Evolutionary conservation across 2,888 invertebrate genomes (phyloP).

Genomic region (Bombylius discolor): DNA sequence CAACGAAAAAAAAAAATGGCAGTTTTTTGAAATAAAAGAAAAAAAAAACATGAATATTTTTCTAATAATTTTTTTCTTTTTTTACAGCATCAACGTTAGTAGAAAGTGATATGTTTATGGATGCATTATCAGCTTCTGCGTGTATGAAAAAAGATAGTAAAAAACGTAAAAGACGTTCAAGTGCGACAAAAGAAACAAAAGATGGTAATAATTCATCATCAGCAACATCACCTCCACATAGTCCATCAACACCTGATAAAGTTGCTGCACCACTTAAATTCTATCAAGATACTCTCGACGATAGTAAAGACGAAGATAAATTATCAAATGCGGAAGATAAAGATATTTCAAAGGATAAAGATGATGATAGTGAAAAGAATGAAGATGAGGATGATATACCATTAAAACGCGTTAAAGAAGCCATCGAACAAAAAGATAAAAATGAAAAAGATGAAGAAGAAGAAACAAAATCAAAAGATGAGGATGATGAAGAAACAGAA

Average conservation of each 20-base stretch:
- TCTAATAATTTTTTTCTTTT: constrained; percentile 12
- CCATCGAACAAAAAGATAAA: constrained; percentile 31
- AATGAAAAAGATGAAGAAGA: constrained; percentile 23
- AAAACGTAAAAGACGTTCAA: constrained; percentile 64
- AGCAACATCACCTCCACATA: constrained; percentile 44
- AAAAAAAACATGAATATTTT: not conserved
- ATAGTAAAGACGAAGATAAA: constrained; percentile 30
- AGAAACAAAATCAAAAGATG: constrained; percentile 22
- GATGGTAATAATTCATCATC: constrained; percentile 30
- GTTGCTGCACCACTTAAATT: constrained; percentile 57
- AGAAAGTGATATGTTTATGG: constrained; percentile 90
- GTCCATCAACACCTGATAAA: constrained; percentile 32
- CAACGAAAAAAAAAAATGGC: not conserved
- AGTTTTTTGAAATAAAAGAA: no score
- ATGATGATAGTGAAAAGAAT: constrained; percentile 39
- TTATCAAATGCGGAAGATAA: not conserved
- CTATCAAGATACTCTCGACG: constrained; percentile 81
- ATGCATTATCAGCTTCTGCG: constrained; percentile 69
- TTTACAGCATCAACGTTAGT: constrained; percentile 61
- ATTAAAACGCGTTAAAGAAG: constrained; percentile 32
- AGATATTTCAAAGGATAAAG: constrained; percentile 28
- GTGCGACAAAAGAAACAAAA: constrained; percentile 43
- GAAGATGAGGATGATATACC: constrained; percentile 33
- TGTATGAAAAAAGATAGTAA: constrained; percentile 57
- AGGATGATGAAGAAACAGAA: constrained; percentile 21